Evolutionary conservation across 2,113 vertebrate species (phyloP).

Genomic region (Lophotis ruficrista): DNA sequence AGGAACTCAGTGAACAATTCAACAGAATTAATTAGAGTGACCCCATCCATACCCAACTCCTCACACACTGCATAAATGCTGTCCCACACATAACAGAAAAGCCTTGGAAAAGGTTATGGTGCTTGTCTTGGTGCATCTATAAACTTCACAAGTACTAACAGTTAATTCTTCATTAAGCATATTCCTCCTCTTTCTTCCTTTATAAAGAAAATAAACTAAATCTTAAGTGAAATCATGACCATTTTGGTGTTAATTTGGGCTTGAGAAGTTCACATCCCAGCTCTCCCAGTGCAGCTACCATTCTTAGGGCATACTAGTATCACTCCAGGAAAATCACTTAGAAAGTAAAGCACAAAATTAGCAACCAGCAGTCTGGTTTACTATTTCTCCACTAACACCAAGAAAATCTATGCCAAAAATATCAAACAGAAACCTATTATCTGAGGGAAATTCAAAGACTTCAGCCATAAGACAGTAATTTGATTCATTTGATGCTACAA

Average conservation of each 20-base stretch:
- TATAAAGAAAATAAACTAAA: not conserved
- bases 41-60: not conserved
- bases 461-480: not conserved
- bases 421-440: not conserved
- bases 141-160: not conserved
- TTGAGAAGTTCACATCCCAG: not conserved
- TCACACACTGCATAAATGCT: not conserved
- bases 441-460: not conserved
- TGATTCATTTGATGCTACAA: not conserved
- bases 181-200: not conserved
- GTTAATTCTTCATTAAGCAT: not conserved
- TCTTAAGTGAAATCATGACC: not conserved
- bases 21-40: not conserved
- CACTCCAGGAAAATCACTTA: not conserved
- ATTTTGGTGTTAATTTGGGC: not conserved
- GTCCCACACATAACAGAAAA: not conserved
- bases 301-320: not conserved
- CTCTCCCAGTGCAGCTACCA: not conserved
- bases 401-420: not conserved
- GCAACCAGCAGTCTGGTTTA: not conserved
- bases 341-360: not conserved
- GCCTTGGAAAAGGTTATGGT: not conserved
- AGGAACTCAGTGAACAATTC: not conserved
- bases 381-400: not conserved
- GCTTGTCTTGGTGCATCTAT: not conserved